Percentiles rank a stretch among this genome's conserved stretches.
Evolutionary conservation across 2,113 vertebrate genomes (phyloP).

Genomic region (Maccullochella peelii): DNA sequence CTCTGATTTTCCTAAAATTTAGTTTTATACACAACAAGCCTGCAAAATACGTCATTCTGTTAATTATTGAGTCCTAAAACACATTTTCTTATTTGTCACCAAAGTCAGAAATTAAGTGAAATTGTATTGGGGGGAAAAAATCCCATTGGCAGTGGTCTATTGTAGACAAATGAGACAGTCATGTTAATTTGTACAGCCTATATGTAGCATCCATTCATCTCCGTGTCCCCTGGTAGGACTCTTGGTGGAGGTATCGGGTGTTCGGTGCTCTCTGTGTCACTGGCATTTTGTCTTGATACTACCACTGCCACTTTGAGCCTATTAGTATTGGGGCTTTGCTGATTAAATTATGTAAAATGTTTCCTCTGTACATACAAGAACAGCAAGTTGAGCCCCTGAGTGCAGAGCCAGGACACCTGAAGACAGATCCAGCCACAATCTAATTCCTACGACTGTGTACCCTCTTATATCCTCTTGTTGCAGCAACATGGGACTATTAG

Average conservation of each 20-base stretch:
- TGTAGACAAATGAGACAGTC: background rate
- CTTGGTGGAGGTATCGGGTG: background rate
- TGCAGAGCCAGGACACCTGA: background rate
- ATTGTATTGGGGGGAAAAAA: background rate
- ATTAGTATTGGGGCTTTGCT: background rate
- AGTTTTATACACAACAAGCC: background rate
- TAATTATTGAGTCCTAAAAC: background rate
- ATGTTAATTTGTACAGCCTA: background rate
- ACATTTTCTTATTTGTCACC: background rate
- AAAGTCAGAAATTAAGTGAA: background rate
- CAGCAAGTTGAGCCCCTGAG: background rate
- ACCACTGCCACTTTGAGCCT: background rate
- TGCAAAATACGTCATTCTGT: background rate
- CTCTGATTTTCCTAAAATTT: background rate
- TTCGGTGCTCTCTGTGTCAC: background rate
- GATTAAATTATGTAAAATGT: background rate
- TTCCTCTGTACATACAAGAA: background rate
- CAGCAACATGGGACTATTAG: background rate
- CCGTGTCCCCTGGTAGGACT: background rate
- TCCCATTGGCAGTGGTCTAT: background rate
- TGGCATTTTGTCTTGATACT: background rate
- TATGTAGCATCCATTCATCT: background rate
- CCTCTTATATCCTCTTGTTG: background rate
- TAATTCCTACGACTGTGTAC: no score
- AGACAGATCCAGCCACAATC: background rate